phyloP scores from a whole-genome alignment of 1,140 invertebrate species.

The Druon quercuslanigerum region DNA sequence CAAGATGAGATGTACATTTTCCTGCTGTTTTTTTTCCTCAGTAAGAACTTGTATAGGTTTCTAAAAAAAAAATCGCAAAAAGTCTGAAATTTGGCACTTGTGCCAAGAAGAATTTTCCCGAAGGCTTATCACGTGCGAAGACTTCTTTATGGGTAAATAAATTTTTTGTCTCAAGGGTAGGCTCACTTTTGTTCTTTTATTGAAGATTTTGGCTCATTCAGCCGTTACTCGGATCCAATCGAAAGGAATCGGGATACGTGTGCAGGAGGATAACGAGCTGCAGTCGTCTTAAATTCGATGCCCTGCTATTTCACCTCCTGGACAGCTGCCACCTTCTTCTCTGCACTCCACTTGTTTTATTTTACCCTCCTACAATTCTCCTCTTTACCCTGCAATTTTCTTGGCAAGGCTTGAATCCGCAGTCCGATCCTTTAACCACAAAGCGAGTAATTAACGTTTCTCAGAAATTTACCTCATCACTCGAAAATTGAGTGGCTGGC shows the following conservation, averaged over 20 bases:
- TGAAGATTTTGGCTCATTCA: not conserved
- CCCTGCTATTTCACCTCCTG: slow-evolving; percentile 28
- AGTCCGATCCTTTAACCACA: slow-evolving; percentile 28
- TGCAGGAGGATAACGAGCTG: slow-evolving; percentile 30
- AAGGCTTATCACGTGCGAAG: not conserved
- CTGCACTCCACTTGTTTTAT: not conserved
- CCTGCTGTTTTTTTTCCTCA: too few species aligned
- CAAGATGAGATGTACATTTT: too few species aligned
- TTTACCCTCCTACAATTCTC: slow-evolving; percentile 4
- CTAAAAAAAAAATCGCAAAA: too few species aligned
- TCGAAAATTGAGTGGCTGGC: not conserved
- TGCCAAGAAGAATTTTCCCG: too few species aligned
- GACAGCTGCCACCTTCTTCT: slow-evolving; percentile 32
- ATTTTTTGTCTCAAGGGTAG: slow-evolving; percentile 9
- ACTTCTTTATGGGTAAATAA: not conserved
- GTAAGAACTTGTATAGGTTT: too few species aligned
- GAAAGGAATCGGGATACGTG: not conserved
- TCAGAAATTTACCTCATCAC: slow-evolving; percentile 3
- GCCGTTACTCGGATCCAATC: not conserved
- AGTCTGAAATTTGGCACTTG: too few species aligned
- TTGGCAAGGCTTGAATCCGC: slow-evolving; percentile 20
- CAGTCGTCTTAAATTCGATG: slow-evolving; percentile 32
- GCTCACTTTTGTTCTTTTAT: slow-evolving; percentile 12
- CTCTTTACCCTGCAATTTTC: slow-evolving; percentile 18
- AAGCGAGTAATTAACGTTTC: slow-evolving; percentile 26